phyloP scores from a whole-genome alignment of 2,797 vertebrate genomes.

The Tamandua tetradactyla region DNA sequence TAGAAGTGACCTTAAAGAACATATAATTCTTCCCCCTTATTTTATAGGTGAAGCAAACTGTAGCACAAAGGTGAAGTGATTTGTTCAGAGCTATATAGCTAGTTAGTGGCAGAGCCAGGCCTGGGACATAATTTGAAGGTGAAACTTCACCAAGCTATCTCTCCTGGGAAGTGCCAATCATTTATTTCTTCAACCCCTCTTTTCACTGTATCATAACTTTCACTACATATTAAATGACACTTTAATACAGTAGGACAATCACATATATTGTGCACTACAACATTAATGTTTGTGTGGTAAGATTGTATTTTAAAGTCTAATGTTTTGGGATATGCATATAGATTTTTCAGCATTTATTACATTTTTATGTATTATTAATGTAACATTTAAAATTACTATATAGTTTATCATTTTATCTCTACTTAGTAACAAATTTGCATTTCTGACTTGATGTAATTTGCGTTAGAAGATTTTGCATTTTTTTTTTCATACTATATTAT shows the following conservation, averaged over 20 bases:
- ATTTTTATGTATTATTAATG: conserved; percentile 59
- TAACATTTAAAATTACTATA: conserved; percentile 55
- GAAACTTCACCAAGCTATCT: conserved; percentile 35
- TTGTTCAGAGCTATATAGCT: conserved; percentile 29
- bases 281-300: conserved; percentile 65
- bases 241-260: conserved; percentile 67
- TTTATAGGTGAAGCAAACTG: conserved; percentile 40
- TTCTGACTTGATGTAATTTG: conserved; percentile 68
- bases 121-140: conserved; percentile 53
- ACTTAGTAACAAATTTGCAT: conserved; percentile 54
- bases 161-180: conserved; percentile 32
- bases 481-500: conserved; percentile 36
- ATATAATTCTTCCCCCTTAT: not conserved
- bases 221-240: conserved; percentile 65
- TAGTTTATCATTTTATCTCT: conserved; percentile 58
- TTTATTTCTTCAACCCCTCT: conserved; percentile 57
- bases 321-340: conserved; percentile 26
- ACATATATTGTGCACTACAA: conserved; percentile 50
- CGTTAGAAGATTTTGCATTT: conserved; percentile 58
- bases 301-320: conserved; percentile 69
- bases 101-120: conserved; percentile 30
- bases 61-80: conserved; percentile 40
- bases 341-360: conserved; percentile 61
- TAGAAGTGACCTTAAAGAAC: conserved; percentile 50
- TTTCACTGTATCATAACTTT: conserved; percentile 48